Percentiles rank a stretch among this genome's conserved stretches.
These are phyloP conservation scores for Anagyrus pseudococci DNA, from an alignment of 2,888 invertebrate genomes.

Conservation along the genomic window DNA sequence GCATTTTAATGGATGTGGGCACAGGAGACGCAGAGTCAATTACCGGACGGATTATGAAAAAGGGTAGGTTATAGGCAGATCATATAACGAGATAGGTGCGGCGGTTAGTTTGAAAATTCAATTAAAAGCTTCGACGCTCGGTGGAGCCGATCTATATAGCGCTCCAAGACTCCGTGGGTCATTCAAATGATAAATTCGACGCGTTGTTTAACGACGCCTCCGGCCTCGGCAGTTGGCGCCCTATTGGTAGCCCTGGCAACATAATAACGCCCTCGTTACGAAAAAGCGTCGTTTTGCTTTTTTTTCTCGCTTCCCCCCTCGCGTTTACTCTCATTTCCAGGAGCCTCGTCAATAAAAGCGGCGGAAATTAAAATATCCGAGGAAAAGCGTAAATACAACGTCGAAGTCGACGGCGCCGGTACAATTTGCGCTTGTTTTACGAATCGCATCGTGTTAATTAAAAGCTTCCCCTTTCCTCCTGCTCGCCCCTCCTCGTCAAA, in stretches of 20 bases:
- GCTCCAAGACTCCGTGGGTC: no score
- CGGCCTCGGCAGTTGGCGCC: neutral
- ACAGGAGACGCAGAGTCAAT: no score
- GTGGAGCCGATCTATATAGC: no score
- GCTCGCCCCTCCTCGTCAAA: no score
- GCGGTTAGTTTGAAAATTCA: no score
- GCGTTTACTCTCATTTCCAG: neutral
- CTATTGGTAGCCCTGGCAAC: conserved; percentile 9
- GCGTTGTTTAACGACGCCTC: conserved; percentile 25
- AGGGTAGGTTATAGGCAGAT: no score
- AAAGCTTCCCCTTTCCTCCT: no score
- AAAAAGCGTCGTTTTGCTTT: neutral
- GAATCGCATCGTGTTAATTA: conserved; percentile 22
- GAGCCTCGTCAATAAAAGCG: neutral
- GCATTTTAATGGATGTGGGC: no score
- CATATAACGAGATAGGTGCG: no score
- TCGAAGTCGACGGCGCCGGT: neutral
- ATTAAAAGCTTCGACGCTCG: no score
- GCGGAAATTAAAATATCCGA: neutral
- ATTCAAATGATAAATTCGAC: conserved; percentile 34
- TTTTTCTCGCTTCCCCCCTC: neutral
- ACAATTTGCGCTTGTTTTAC: neutral
- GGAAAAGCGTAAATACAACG: no score
- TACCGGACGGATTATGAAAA: no score
- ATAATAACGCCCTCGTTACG: conserved; percentile 26